Evolutionary conservation across 2,888 invertebrate species (phyloP), one percentile per base, ranked within the genome.

Genomic region (Lymantria dispar): DNA sequence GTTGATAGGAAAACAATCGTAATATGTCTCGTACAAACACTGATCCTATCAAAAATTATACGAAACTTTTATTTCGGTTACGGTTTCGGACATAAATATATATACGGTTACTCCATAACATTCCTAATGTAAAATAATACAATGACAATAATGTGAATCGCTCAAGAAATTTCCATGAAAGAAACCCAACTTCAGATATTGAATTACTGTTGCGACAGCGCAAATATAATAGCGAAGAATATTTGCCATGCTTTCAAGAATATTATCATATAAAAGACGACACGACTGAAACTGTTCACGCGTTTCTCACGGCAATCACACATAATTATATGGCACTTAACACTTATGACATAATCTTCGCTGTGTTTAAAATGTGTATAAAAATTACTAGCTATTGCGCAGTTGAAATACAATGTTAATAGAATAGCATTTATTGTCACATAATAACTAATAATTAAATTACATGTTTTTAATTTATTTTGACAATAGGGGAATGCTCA

Each of bases 251-350:
- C 22, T 22, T 22, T 22, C 22, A 22, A 22, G 22, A 22, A 22
- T 22, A 22, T 22, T 22, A 22, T 22, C 33, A 33, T 33, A 33
- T 8, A 33, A 33, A 10, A 33, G 22, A 22, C 8, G 33, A 33
- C 3, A 33, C 2, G 10, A 10, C 33, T 33, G 1, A 33, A 33
- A 33, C 10, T 7, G 8, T 33, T 33, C 46, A 52, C 39, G 55
- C 46, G 48, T 39, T 65, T 65, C 65, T 62, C 65, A 65, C 62
- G 60, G 43, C 43, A 65, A 65, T 65, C 62, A 57, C 10, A 44
- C 9, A 45, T 60, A 62, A 65, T 65, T 60, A 53, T 49, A 58
- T 55, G 31, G 43, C 60, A 56, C 57, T 62, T 55, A 54, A 43
- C 56, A 56, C 56, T 50, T 50, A 52, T 65, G 62, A 65, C 62